These are phyloP conservation scores for Drosophila anomalipes DNA, from an alignment of 2,888 invertebrate genomes.

Conservation along the genomic window DNA sequence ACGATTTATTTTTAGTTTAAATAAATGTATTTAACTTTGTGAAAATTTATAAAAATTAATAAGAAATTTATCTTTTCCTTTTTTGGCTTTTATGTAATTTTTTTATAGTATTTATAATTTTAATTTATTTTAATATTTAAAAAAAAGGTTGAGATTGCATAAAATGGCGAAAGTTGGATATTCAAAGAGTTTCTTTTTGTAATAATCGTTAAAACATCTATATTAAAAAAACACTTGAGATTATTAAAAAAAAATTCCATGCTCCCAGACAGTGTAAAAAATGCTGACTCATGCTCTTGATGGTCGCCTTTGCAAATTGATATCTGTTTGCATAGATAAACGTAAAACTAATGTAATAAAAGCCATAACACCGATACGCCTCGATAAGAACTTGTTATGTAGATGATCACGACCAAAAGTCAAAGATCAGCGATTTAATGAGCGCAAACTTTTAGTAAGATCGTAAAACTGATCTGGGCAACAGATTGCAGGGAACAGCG, in stretches of 20 bases:
- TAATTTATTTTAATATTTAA: accelerated
- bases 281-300: not conserved
- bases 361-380: not conserved
- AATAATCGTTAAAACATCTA: not conserved
- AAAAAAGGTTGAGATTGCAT: not conserved
- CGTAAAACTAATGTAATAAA: slow-evolving; percentile 10
- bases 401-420: slow-evolving; percentile 20
- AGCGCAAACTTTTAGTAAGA: slow-evolving; percentile 15
- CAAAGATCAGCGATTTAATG: slow-evolving; percentile 43
- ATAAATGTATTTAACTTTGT: not conserved
- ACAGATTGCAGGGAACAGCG: slow-evolving; percentile 13
- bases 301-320: not conserved
- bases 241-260: not conserved
- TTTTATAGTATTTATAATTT: not conserved
- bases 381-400: slow-evolving; percentile 31
- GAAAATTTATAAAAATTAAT: not conserved
- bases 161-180: not conserved
- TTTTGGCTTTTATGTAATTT: not conserved
- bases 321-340: not conserved
- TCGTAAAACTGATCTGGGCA: slow-evolving; percentile 29
- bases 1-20: not conserved
- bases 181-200: not conserved
- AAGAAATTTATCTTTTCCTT: accelerated
- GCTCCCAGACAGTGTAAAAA: not conserved
- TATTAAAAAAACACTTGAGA: not conserved